Percentiles rank a stretch among this genome's conserved stretches.
Evolutionary conservation across 2,888 invertebrate genomes (phyloP).

Genomic region (Deladenus siricidicola): DNA sequence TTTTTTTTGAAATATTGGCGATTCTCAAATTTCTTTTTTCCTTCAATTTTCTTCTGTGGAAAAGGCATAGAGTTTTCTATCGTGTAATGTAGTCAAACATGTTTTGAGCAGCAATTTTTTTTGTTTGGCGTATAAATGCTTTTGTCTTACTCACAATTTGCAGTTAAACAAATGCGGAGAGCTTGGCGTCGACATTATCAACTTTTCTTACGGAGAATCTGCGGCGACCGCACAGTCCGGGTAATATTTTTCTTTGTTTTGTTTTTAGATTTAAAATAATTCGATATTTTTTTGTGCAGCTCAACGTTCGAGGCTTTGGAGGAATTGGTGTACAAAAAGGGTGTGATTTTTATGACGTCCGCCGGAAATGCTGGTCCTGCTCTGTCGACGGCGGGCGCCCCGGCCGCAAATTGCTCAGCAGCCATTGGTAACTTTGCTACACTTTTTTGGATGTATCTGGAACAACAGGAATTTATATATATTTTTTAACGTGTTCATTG

Average conservation of each 20-base stretch:
- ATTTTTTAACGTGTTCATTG: too few species aligned
- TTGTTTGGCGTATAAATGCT: too few species aligned
- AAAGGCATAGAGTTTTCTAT: too few species aligned
- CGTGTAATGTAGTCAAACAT: too few species aligned
- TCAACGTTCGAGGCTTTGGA: conserved; percentile 67
- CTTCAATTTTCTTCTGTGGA: too few species aligned
- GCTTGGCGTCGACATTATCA: conserved; percentile 70
- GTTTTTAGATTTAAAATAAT: background rate
- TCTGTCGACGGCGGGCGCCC: conserved; percentile 75
- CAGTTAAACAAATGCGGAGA: conserved; percentile 58
- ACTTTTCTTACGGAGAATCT: conserved; percentile 96
- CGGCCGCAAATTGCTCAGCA: conserved; percentile 53
- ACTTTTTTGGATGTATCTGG: too few species aligned
- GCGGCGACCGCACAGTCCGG: conserved; percentile 82
- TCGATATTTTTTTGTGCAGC: background rate
- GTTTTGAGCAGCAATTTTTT: too few species aligned
- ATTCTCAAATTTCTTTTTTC: too few species aligned
- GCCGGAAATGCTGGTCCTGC: conserved; percentile 93
- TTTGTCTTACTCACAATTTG: too few species aligned
- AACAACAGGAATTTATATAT: too few species aligned
- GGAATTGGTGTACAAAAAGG: conserved; percentile 72
- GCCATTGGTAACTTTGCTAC: conserved; percentile 28
- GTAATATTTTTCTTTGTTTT: conserved; percentile 59
- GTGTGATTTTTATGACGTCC: conserved; percentile 82
- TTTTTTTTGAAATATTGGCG: too few species aligned